These are phyloP conservation scores for Synanthedon tipuliformis DNA, from an alignment of 2,888 invertebrate species.

Conservation along the genomic window DNA sequence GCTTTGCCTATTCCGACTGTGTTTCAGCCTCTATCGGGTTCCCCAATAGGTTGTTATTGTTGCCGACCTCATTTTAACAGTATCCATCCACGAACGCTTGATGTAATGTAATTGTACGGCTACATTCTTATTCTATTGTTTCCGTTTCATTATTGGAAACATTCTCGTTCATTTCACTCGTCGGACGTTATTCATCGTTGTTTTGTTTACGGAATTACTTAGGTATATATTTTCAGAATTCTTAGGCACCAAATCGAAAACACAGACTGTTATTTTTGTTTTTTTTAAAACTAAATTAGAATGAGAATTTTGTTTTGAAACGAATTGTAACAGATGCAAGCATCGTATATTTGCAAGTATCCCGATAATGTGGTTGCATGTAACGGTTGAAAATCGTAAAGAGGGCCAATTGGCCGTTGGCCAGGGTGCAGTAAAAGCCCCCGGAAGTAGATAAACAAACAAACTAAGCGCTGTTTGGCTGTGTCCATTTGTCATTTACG, in stretches of 20 bases:
- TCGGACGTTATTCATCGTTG: neutral
- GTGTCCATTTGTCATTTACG: neutral
- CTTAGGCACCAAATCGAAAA: conserved; percentile 2
- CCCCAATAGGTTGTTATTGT: too few species aligned
- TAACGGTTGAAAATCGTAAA: conserved; percentile 18
- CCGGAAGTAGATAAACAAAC: conserved; percentile 42
- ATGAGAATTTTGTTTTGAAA: conserved; percentile 23
- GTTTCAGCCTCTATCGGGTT: neutral
- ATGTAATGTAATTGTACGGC: neutral
- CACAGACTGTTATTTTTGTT: conserved; percentile 24
- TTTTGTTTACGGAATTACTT: neutral
- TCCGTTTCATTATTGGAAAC: neutral
- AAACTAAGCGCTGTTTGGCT: conserved; percentile 17
- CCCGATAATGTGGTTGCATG: conserved; percentile 34
- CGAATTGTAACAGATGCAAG: conserved; percentile 22
- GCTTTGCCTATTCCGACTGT: neutral
- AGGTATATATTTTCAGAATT: neutral
- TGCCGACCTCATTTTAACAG: too few species aligned
- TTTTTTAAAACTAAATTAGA: conserved; percentile 12
- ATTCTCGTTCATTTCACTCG: neutral
- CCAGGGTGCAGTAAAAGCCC: conserved; percentile 39
- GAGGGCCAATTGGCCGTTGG: conserved; percentile 46
- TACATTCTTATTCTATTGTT: neutral
- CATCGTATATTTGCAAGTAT: conserved; percentile 28
- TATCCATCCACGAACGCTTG: neutral